Conservation (phyloP, 2,797 vertebrate genomes). For the Acrocephalus scirpaceus region DNA sequence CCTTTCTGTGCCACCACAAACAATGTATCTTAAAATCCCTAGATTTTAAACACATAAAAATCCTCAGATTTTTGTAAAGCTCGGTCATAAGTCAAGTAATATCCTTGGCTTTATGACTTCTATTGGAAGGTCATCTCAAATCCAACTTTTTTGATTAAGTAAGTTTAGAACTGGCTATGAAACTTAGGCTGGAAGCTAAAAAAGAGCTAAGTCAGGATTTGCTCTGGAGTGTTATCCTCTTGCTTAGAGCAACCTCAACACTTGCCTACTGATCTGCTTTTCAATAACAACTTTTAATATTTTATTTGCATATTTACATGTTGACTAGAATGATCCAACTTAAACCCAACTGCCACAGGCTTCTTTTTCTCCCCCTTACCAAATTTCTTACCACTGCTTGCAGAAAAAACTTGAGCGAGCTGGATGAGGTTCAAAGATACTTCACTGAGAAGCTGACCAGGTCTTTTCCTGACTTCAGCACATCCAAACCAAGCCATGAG, state of each 20-base stretch:
- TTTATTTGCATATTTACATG: not conserved
- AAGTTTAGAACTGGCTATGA: not conserved
- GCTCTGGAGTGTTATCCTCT: not conserved
- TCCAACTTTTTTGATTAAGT: not conserved
- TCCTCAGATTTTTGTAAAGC: not conserved
- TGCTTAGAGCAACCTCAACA: not conserved
- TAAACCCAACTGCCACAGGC: not conserved
- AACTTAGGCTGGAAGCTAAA: too few species aligned
- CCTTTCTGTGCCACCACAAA: not conserved
- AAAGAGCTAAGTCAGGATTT: not conserved
- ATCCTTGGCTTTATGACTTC: not conserved
- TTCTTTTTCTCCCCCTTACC: not conserved
- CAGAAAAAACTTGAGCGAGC: slow-evolving; percentile 91
- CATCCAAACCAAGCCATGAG: not conserved
- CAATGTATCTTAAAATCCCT: not conserved
- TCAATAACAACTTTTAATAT: not conserved
- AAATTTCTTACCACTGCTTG: not conserved
- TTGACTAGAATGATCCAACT: not conserved
- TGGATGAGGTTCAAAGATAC: slow-evolving; percentile 93
- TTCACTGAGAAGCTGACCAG: slow-evolving; percentile 88
- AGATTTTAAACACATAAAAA: not conserved
- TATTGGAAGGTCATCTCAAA: not conserved
- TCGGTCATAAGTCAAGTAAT: not conserved
- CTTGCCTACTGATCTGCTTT: not conserved
- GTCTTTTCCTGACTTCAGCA: slow-evolving; percentile 66